Base-by-base conservation (phyloP, 2,888 invertebrate species). In the Ptychoptera contaminata region DNA sequence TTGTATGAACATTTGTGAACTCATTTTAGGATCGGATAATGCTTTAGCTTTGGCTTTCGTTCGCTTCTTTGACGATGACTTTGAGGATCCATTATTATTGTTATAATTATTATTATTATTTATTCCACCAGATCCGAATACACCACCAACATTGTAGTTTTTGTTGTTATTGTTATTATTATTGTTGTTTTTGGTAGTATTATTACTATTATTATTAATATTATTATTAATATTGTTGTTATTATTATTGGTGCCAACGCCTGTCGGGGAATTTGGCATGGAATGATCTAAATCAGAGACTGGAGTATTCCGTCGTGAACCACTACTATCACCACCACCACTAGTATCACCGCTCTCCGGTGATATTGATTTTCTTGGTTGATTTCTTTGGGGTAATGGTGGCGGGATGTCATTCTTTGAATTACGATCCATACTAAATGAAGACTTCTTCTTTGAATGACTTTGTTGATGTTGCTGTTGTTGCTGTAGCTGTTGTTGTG, bases 321-420 rank as follows among this genome's bases (percentile, higher is more conserved):
- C 40, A 40, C 31, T 44, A 29, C 41, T 38, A 8, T 31, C 12
- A 5, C 40, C 37, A n/a, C 36, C 37, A 44, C 46, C 48, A 37
- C 39, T 42, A 14, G 38, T 34, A 12, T 48, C 43, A 10, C 47
- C 46, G 44, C 50, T 52, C 23, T 55, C 47, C 37, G 60, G 58
- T 42, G 59, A 49, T 5, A 57, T 52, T 31, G 58, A 44, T 46
- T 60, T 61, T 14, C 62, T 52, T 34, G 60, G 59, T 31, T 59
- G 67, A 57, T 71, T 71, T 47, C 72, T 61, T 57, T 72, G 71
- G 34, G 73, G 73, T 49, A 72, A 56, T 31, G 73, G 73, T 16
- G 73, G 73, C 48, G 72, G 72, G 46, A 55, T 55, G 38, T 58
- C 61, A 32, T 55, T 52, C 47, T 47, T 47, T 32, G 60, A 47